Percentiles rank a stretch among this genome's conserved stretches.
Evolutionary conservation across 2,888 invertebrate genomes (phyloP).

Genomic region (Gerris lacustris): DNA sequence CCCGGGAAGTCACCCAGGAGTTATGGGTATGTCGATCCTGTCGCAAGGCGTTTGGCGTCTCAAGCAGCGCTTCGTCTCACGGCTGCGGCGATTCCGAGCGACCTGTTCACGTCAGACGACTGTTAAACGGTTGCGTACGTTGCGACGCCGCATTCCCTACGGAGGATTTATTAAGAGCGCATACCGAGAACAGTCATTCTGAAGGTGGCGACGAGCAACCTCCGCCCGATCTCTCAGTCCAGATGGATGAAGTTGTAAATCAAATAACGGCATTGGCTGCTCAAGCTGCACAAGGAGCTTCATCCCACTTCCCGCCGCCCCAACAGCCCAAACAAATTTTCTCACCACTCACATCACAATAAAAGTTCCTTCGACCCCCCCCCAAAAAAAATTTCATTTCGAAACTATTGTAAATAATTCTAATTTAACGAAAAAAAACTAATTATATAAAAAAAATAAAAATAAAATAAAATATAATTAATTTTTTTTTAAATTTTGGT

Average conservation of each 20-base stretch:
- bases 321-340: slow-evolving; percentile 16
- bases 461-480: slow-evolving; percentile 14
- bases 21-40: not conserved
- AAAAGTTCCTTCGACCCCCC: slow-evolving; percentile 10
- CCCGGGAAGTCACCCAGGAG: not conserved
- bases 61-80: slow-evolving; percentile 28
- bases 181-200: slow-evolving; percentile 30
- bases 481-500: slow-evolving; percentile 6
- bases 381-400: slow-evolving; percentile 10
- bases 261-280: slow-evolving; percentile 67
- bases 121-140: slow-evolving; percentile 23
- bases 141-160: slow-evolving; percentile 22
- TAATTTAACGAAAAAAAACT: slow-evolving; percentile 15
- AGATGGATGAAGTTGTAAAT: slow-evolving; percentile 74
- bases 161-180: slow-evolving; percentile 15
- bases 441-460: slow-evolving; percentile 13
- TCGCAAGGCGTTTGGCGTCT: slow-evolving; percentile 36
- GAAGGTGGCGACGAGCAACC: slow-evolving; percentile 37
- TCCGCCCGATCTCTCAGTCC: slow-evolving; percentile 54
- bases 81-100: slow-evolving; percentile 21
- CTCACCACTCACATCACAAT: slow-evolving; percentile 11
- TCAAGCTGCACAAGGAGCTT: slow-evolving; percentile 44
- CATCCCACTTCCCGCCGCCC: slow-evolving; percentile 43
- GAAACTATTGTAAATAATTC: not conserved
- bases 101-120: slow-evolving; percentile 15